Conservation (phyloP, 2,113 vertebrate species). For the Bufo bufo region DNA sequence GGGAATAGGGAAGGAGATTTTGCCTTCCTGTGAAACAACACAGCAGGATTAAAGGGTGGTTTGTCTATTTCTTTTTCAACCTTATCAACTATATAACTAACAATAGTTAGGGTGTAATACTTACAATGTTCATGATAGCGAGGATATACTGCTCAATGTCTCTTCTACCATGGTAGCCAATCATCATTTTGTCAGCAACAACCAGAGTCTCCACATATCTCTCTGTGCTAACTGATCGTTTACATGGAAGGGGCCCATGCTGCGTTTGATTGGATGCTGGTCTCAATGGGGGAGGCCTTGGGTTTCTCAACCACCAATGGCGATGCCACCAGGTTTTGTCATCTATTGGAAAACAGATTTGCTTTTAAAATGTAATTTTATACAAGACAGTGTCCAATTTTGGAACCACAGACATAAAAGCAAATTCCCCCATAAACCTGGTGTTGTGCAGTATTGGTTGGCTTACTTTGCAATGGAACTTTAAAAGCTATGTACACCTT, state of each 20-base stretch:
- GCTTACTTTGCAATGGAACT: no score
- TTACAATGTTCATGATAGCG: slow-evolving; percentile 99
- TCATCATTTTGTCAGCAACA: slow-evolving; percentile 98
- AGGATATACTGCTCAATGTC: slow-evolving; percentile 98
- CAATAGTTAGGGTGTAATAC: slow-evolving; percentile 70
- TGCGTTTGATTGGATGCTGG: slow-evolving; percentile 80
- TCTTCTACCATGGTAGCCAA: slow-evolving; percentile 93
- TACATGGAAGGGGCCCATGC: slow-evolving; percentile 87
- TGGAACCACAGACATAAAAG: not conserved
- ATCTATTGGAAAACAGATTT: slow-evolving; percentile 68
- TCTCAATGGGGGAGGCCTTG: slow-evolving; percentile 82
- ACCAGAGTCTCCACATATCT: slow-evolving; percentile 97
- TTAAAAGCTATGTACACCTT: no score
- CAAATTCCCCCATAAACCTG: not conserved
- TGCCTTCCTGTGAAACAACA: no score
- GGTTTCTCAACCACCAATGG: slow-evolving; percentile 87
- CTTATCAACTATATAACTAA: not conserved
- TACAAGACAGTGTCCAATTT: not conserved
- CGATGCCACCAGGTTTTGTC: slow-evolving; percentile 91
- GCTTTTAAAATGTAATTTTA: not conserved
- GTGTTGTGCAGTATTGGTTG: no score
- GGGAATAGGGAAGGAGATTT: no score
- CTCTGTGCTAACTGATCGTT: slow-evolving; percentile 93
- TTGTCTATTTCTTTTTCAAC: not conserved
- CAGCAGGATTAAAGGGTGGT: no score